These are phyloP conservation scores for Crocuta crocuta DNA, from an alignment of 2,113 vertebrate species.

Conservation along the genomic window DNA sequence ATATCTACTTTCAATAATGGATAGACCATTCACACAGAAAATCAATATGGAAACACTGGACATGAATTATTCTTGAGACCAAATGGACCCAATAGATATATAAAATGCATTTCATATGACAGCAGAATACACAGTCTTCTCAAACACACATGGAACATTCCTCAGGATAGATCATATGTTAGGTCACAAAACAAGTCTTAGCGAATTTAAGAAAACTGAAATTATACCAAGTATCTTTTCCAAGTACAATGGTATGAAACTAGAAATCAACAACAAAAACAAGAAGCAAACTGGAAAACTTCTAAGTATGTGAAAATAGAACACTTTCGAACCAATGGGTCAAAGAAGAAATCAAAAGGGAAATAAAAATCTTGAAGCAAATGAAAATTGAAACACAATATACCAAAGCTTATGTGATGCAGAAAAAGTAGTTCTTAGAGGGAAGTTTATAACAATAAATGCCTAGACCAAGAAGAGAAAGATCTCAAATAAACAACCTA, in stretches of 20 bases:
- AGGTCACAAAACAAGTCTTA: neutral
- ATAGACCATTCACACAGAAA: neutral
- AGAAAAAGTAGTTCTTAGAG: neutral
- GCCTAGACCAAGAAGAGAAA: neutral
- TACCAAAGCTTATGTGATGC: neutral
- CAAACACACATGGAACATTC: neutral
- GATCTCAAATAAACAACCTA: neutral
- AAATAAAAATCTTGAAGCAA: neutral
- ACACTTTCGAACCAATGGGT: neutral
- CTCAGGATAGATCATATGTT: neutral
- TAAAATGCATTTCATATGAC: neutral
- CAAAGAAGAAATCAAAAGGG: neutral
- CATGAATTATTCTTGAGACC: neutral
- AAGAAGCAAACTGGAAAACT: neutral
- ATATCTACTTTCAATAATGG: neutral
- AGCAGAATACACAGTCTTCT: neutral
- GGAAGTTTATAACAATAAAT: neutral
- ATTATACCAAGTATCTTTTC: neutral
- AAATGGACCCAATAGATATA: neutral
- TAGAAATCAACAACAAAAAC: neutral
- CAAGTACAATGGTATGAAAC: neutral
- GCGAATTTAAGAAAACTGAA: neutral
- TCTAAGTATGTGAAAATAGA: neutral
- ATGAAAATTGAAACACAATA: neutral
- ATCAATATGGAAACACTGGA: neutral